These are phyloP conservation scores for Palythoa caribaeorum DNA, from an alignment of 92 coral and sea anemone genomes.

Conservation along the genomic window DNA sequence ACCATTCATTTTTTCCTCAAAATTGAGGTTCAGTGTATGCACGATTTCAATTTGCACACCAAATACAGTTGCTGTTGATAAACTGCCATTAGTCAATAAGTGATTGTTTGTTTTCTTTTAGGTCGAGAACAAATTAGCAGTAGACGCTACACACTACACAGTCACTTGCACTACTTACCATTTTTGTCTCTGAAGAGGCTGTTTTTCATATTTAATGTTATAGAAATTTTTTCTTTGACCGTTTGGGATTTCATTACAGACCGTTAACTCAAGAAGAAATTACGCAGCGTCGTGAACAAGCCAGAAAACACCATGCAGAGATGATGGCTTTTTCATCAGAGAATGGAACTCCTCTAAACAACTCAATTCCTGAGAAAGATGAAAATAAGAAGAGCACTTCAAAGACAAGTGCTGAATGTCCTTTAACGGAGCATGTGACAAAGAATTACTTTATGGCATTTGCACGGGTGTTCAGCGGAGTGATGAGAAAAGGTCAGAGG, in stretches of 20 bases:
- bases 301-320: constrained; percentile 88
- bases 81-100: too few species aligned
- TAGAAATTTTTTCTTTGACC: not conserved
- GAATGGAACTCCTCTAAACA: constrained; percentile 49
- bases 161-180: not conserved
- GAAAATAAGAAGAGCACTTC: not conserved
- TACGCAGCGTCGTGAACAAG: constrained; percentile 90
- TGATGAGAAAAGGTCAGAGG: constrained; percentile 82
- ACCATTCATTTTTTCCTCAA: too few species aligned
- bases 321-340: constrained; percentile 60
- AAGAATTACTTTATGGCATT: constrained; percentile 90
- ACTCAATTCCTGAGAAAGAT: constrained; percentile 8
- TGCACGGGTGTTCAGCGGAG: constrained; percentile 96
- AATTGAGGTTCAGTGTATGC: too few species aligned
- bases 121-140: too few species aligned
- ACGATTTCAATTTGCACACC: too few species aligned
- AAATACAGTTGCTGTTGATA: too few species aligned
- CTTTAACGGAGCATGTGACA: constrained; percentile 35
- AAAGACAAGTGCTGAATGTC: constrained; percentile 1
- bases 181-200: not conserved
- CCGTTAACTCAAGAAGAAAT: constrained; percentile 97
- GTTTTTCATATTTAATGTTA: not conserved
- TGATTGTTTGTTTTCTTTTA: too few species aligned
- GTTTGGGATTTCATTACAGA: constrained; percentile 47
- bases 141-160: too few species aligned